A percentile compares a stretch with the other conserved stretches of the same genome.
Conservation (phyloP, 2,113 vertebrate species). For the chimpanzee (Pan troglodytes) region NHGRI_mPanTro3-v2.1_pri NC_072408.2:103993001-103993500, state of each 20-base stretch:
- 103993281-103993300: background rate
- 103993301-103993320: constrained; percentile 3
- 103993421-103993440: constrained; percentile 40
- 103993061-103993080: background rate
- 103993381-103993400: constrained; percentile 37
- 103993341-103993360: background rate
- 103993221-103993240: background rate
- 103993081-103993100: background rate
- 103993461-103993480: constrained; percentile 19
- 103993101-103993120: background rate
- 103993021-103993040: background rate
- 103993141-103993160: background rate
- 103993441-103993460: background rate
- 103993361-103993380: background rate
- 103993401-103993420: background rate
- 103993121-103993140: background rate
- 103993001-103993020: background rate
- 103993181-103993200: background rate
- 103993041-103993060: background rate
- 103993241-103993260: background rate
- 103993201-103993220: background rate
- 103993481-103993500: background rate
- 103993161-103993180: background rate
- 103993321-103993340: background rate
- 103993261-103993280: background rate